Evolutionary conservation across 2,888 invertebrate genomes (phyloP).

Genomic region (Graphium colonna): DNA sequence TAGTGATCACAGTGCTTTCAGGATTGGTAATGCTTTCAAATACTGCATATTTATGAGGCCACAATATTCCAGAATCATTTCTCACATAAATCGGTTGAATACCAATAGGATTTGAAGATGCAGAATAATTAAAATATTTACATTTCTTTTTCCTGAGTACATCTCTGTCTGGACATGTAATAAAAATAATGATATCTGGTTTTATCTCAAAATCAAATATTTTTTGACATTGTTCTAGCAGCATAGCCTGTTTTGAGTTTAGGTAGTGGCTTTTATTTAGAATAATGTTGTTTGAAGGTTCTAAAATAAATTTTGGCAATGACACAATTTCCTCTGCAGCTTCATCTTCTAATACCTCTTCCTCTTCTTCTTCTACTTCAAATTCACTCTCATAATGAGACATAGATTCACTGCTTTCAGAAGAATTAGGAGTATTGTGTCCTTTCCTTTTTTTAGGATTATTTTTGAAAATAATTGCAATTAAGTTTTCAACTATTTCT

Average conservation of each 20-base stretch:
- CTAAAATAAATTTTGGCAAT: constrained; percentile 57
- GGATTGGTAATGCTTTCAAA: constrained; percentile 41
- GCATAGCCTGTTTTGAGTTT: constrained; percentile 43
- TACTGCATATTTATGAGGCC: constrained; percentile 54
- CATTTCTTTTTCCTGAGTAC: constrained; percentile 58
- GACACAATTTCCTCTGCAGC: constrained; percentile 41
- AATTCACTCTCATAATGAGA: constrained; percentile 38
- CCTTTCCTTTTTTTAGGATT: constrained; percentile 38
- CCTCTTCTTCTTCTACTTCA: constrained; percentile 40
- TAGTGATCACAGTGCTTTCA: constrained; percentile 43
- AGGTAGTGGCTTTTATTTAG: constrained; percentile 36
- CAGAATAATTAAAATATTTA: constrained; percentile 54
- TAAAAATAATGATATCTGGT: constrained; percentile 77
- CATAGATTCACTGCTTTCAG: constrained; percentile 41
- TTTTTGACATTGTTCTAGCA: constrained; percentile 50
- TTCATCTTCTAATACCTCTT: constrained; percentile 40
- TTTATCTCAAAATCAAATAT: constrained; percentile 52
- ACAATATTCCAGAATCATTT: constrained; percentile 41
- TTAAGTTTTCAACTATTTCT: constrained; percentile 46
- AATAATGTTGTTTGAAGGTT: constrained; percentile 48
- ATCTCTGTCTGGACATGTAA: constrained; percentile 77
- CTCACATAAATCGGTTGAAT: constrained; percentile 36
- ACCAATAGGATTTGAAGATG: constrained; percentile 33
- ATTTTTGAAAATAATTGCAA: constrained; percentile 53
- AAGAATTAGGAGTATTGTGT: constrained; percentile 29